These are phyloP conservation scores for Cotesia vestalis DNA, from an alignment of 1,140 invertebrate species.

Conservation along the genomic window DNA sequence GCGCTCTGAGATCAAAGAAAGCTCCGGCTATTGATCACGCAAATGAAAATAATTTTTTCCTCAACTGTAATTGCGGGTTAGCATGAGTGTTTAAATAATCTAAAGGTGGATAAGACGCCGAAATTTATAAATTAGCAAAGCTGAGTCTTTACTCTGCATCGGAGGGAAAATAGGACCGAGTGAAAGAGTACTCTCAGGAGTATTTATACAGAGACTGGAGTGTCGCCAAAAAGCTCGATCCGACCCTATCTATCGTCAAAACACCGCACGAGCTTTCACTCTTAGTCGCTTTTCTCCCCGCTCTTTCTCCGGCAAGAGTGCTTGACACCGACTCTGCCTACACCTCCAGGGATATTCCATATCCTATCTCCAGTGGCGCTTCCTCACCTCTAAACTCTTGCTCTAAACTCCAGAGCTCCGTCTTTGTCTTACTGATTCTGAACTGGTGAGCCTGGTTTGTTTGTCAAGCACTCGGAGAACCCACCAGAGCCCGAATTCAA, in stretches of 20 bases:
- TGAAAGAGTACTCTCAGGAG: constrained; percentile 49
- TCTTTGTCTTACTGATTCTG: constrained; percentile 6
- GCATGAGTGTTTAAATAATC: no score
- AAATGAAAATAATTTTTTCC: neutral
- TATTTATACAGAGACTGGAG: constrained; percentile 63
- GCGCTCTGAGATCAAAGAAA: constrained; percentile 8
- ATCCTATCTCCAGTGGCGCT: constrained; percentile 48
- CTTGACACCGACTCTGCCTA: constrained; percentile 43
- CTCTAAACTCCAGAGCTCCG: constrained; percentile 15
- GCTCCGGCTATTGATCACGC: neutral
- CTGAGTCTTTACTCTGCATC: no score
- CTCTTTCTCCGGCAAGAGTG: constrained; percentile 33
- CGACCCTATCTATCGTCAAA: constrained; percentile 56
- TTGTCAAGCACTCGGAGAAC: constrained; percentile 49
- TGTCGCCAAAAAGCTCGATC: constrained; percentile 61
- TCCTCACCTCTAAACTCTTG: constrained; percentile 37
- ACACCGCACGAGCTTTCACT: constrained; percentile 39
- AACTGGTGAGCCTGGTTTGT: constrained; percentile 44
- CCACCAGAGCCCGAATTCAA: constrained; percentile 44
- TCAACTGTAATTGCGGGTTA: neutral
- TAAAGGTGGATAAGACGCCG: neutral
- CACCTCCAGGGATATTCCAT: constrained; percentile 38
- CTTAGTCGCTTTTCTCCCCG: constrained; percentile 21
- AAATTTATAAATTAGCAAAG: constrained; percentile 22
- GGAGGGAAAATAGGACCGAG: constrained; percentile 32